Conservation (phyloP, 2,797 vertebrate genomes). For the Iguana delicatissima region DNA sequence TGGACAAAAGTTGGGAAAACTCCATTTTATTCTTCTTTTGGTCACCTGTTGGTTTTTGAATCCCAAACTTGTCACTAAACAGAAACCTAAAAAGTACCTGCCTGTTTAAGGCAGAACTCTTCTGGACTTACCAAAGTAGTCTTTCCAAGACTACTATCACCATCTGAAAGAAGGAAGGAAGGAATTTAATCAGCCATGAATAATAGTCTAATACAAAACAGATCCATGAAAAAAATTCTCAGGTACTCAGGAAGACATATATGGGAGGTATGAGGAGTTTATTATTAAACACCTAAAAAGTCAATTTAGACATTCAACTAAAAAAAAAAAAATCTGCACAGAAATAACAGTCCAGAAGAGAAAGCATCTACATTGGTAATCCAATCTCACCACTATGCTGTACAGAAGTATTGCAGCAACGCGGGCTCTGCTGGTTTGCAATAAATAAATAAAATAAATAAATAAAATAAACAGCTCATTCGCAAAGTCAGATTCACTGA, state of each 20-base stretch:
- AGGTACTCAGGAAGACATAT: not conserved
- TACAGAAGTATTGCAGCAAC: not conserved
- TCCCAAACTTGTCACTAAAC: not conserved
- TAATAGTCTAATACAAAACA: not conserved
- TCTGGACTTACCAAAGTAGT: not conserved
- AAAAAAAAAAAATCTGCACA: not conserved
- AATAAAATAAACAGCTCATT: constrained; percentile 68
- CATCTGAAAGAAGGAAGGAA: not conserved
- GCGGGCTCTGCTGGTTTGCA: not conserved
- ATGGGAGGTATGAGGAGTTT: not conserved
- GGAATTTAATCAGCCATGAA: too few relatives aligned
- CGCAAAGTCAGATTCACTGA: constrained; percentile 72
- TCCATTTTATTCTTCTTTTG: not conserved
- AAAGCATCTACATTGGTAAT: not conserved
- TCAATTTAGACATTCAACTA: not conserved
- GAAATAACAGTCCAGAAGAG: not conserved
- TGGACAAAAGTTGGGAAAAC: not conserved
- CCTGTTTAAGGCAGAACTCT: not conserved
- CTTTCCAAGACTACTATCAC: not conserved
- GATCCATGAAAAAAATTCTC: too few relatives aligned
- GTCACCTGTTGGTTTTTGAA: not conserved
- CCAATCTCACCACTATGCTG: not conserved
- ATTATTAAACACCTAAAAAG: not conserved
- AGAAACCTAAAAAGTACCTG: not conserved
- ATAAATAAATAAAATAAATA: constrained; percentile 46